Percentiles rank a stretch among this genome's conserved stretches.
These are phyloP conservation scores for Hydropotes inermis DNA, from an alignment of 2,113 vertebrate genomes.

Conservation along the genomic window DNA sequence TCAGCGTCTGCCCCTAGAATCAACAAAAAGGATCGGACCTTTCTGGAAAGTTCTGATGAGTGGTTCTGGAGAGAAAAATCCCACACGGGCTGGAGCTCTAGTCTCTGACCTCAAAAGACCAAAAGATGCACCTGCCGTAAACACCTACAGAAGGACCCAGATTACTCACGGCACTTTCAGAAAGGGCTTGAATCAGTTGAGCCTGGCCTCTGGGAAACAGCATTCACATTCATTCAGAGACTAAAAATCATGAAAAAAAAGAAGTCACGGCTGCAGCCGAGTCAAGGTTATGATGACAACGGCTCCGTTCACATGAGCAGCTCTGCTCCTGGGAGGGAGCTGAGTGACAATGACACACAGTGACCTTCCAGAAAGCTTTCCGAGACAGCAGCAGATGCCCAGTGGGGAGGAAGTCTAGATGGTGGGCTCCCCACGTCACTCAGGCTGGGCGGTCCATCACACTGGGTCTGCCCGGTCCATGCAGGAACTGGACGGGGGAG, in stretches of 20 bases:
- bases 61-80: conserved; percentile 58
- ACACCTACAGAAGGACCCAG: conserved; percentile 62
- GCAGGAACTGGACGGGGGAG: accelerated
- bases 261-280: background rate
- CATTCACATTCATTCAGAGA: conserved; percentile 67
- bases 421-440: accelerated
- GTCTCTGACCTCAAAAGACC: conserved; percentile 67
- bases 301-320: background rate
- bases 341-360: background rate
- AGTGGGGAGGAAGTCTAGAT: background rate
- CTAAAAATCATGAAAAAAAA: conserved; percentile 15
- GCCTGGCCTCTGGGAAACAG: conserved; percentile 51
- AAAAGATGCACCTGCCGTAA: conserved; percentile 43
- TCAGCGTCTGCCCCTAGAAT: background rate
- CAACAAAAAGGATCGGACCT: background rate
- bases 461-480: background rate
- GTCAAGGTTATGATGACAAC: background rate
- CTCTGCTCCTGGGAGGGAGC: background rate
- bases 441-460: accelerated
- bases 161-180: conserved; percentile 65
- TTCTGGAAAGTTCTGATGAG: conserved; percentile 62
- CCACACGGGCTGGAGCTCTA: conserved; percentile 34
- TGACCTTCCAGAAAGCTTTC: background rate
- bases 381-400: background rate
- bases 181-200: background rate